phyloP scores from a whole-genome alignment of 2,113 vertebrate genomes.

The Neopipo cinnamomea region DNA sequence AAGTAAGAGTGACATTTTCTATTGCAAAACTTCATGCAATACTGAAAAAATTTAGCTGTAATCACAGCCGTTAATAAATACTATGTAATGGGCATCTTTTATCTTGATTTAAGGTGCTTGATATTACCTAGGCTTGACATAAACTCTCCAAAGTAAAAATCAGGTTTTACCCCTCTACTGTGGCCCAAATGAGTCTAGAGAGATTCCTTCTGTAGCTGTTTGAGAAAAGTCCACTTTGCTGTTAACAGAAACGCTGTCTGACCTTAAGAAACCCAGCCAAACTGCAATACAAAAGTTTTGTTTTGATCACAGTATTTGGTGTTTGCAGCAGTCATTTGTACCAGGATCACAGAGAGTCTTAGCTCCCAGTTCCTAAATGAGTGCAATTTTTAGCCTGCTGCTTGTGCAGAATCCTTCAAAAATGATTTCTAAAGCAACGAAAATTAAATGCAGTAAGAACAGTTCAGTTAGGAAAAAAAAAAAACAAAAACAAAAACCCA shows the following conservation, averaged over 20 bases:
- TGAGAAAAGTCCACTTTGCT: not conserved
- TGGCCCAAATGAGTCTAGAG: not conserved
- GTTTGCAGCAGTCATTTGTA: not conserved
- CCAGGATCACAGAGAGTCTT: not conserved
- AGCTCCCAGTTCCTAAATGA: not conserved
- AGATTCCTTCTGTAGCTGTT: not conserved
- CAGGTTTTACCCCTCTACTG: not conserved
- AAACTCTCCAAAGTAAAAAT: not conserved
- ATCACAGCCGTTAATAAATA: not conserved
- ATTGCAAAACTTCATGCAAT: not conserved
- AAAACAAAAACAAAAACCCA: too few relatives aligned
- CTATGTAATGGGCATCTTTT: not conserved
- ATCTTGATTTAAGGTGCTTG: not conserved
- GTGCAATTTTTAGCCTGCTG: not conserved
- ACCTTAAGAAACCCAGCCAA: not conserved
- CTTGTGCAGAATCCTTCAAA: not conserved
- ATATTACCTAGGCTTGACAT: not conserved
- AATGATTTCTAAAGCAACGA: conserved; percentile 4
- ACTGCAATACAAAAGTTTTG: not conserved
- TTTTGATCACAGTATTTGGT: not conserved
- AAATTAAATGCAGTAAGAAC: not conserved
- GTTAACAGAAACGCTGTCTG: not conserved
- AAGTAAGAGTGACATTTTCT: not conserved
- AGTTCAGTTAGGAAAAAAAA: not conserved
- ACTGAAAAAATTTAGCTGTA: not conserved